phyloP scores from a whole-genome alignment of 2,888 invertebrate species.

The Syrphus vitripennis region DNA sequence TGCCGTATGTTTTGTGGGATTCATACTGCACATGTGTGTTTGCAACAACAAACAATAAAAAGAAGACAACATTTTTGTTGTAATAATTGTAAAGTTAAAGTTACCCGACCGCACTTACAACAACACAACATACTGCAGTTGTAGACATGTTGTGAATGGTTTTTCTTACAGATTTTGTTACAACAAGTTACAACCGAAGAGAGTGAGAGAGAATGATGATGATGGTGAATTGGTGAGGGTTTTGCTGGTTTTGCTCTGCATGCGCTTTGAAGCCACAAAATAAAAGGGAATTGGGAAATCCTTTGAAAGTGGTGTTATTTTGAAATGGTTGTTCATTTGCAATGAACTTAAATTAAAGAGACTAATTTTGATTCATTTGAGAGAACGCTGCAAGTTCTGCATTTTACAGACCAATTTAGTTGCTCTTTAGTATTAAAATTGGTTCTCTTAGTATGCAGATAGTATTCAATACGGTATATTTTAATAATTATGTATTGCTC shows the following conservation, averaged over 20 bases:
- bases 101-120: not conserved
- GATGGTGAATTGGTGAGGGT: not conserved
- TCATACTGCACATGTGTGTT: slow-evolving; percentile 28
- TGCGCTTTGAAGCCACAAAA: not conserved
- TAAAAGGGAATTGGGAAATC: not conserved
- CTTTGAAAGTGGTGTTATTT: not conserved
- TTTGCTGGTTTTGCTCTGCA: not conserved
- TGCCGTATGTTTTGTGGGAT: slow-evolving; percentile 13
- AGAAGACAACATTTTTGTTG: slow-evolving; percentile 5
- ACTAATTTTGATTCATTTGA: not conserved
- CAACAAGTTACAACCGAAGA: slow-evolving; percentile 27
- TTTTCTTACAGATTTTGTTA: slow-evolving; percentile 23
- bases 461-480: not conserved
- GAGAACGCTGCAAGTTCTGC: not conserved
- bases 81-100: slow-evolving; percentile 16
- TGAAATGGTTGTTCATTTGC: not conserved
- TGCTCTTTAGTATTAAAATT: not conserved
- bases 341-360: not conserved
- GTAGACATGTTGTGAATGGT: slow-evolving; percentile 22
- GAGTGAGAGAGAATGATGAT: not conserved
- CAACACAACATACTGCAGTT: not conserved
- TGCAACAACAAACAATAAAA: slow-evolving; percentile 27
- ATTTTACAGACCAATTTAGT: not conserved
- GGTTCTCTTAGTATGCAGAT: slow-evolving; percentile 45
- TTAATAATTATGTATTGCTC: too few species aligned